Evolutionary conservation across 2,888 invertebrate genomes (phyloP).

Genomic region (Gastracanthus pulcherrimus): DNA sequence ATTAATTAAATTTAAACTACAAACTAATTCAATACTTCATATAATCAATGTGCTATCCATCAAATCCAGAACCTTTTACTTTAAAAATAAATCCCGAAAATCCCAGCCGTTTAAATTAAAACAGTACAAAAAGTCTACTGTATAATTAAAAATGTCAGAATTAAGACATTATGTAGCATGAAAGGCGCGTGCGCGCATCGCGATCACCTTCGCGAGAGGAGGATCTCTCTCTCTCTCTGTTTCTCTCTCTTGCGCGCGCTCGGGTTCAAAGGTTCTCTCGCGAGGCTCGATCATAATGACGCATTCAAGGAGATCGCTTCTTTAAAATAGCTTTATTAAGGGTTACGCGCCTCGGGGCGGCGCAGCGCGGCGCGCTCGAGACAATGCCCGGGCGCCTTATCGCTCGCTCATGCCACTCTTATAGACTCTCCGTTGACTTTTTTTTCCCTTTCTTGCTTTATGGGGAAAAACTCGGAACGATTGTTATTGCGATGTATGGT

Average conservation of each 20-base stretch:
- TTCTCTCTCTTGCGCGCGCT: slow-evolving; percentile 5
- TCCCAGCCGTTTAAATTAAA: too few species aligned
- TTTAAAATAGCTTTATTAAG: slow-evolving; percentile 57
- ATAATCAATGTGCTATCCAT: too few species aligned
- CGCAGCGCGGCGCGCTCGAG: not conserved
- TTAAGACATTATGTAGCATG: not conserved
- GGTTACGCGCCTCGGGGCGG: slow-evolving; percentile 41
- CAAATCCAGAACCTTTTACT: too few species aligned
- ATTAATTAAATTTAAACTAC: too few species aligned
- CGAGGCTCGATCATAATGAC: too few species aligned
- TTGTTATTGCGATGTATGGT: not conserved
- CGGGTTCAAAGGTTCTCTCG: too few species aligned
- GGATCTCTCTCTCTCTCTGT: not conserved
- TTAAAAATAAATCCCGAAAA: too few species aligned
- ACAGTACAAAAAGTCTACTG: too few species aligned
- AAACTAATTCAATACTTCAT: too few species aligned
- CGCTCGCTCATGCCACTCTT: slow-evolving; percentile 3
- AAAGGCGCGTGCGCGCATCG: not conserved
- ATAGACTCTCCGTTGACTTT: not conserved
- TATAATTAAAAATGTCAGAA: not conserved
- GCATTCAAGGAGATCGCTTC: slow-evolving; percentile 48
- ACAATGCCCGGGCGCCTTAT: slow-evolving; percentile 31
- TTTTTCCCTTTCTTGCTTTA: not conserved
- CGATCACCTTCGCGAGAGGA: not conserved
- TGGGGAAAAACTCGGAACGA: not conserved